A percentile compares a stretch with the other conserved stretches of the same genome.
phyloP scores from a whole-genome alignment of 1,140 invertebrate genomes.

The Leptinotarsa undecemlineata region DNA sequence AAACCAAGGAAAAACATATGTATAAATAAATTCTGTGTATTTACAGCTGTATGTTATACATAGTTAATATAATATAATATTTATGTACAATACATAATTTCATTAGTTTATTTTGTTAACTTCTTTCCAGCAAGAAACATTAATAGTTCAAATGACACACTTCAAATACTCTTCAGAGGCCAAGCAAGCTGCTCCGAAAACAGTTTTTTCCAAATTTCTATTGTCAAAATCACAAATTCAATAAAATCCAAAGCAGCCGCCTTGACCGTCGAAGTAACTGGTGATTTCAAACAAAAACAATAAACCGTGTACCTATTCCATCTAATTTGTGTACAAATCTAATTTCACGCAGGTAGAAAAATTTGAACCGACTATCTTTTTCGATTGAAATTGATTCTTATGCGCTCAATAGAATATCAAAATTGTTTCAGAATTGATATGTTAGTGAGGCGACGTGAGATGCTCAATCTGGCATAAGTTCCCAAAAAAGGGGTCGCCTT shows the following conservation, averaged over 20 bases:
- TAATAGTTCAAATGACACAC: constrained; percentile 6
- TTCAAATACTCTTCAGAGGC: not conserved
- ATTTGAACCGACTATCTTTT: not conserved
- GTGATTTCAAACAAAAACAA: constrained; percentile 3
- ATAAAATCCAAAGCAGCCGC: not conserved
- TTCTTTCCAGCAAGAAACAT: constrained; percentile 16
- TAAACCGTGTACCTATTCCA: not conserved
- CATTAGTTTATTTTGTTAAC: constrained; percentile 24
- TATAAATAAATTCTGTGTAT: constrained; percentile 25
- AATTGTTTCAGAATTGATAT: constrained; percentile 20
- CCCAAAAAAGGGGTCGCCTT: not conserved
- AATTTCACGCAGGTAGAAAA: not conserved
- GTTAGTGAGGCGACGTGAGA: constrained; percentile 7
- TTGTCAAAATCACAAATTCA: constrained; percentile 3
- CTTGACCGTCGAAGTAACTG: not conserved
- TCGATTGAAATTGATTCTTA: constrained; percentile 7
- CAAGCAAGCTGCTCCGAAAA: not conserved
- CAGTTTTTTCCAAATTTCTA: not conserved
- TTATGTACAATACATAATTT: constrained; percentile 24
- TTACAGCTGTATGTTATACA: constrained; percentile 24
- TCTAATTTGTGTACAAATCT: constrained; percentile 14
- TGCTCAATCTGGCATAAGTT: not conserved
- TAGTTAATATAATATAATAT: constrained; percentile 22
- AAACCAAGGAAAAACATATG: not conserved
- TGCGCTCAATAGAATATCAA: constrained; percentile 19